Evolutionary conservation across 1,140 invertebrate species (phyloP), one percentile per base, ranked within the genome.

Genomic region (Hyposmocoma kahamanoa): DNA sequence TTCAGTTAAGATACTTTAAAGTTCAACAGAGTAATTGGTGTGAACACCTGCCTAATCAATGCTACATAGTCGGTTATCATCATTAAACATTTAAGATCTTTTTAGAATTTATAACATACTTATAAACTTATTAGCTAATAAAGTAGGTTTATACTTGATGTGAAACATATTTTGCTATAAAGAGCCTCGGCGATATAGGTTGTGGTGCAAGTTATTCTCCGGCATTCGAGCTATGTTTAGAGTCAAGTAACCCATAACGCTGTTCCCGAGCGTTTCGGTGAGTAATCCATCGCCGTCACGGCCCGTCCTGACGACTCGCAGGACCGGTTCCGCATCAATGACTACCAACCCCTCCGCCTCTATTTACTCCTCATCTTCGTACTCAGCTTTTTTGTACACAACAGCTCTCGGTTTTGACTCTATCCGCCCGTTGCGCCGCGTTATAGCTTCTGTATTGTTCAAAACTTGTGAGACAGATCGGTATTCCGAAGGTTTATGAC

Each of bases 301-400:
- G 32, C 32, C 13, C 8, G 32, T 3, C 32, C 15, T 17, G 32
- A 63, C 8, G 32, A 17, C 32, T 17, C 32, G 32, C 65, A 54
- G 52, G 72, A 79, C 77, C 77, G 77, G 80, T 81, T 84, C 62
- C 64, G 70, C 76, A 77, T 84, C 80, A 84, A 75, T 84, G 80
- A 80, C 72, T 81, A 66, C 69, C 63, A 72, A 64, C 76, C 72
- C 70, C 60, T 56, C 64, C 52, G 57, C 62, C 62, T 67, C 63
- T 67, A 54, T 72, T 72, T 70, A 65, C 68, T 68, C 58, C 59
- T 58, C 67, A 61, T 56, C 49, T 55, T 72, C 58, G 67, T 68
- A 72, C 55, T 62, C 56, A 57, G 53, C 57, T 63, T 71, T 60
- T 67, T 71, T 61, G 47, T 64, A 22, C 53, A 70, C 53, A 68